phyloP scores from a whole-genome alignment of 2,113 vertebrate genomes.

The Notothenia coriiceps region DNA sequence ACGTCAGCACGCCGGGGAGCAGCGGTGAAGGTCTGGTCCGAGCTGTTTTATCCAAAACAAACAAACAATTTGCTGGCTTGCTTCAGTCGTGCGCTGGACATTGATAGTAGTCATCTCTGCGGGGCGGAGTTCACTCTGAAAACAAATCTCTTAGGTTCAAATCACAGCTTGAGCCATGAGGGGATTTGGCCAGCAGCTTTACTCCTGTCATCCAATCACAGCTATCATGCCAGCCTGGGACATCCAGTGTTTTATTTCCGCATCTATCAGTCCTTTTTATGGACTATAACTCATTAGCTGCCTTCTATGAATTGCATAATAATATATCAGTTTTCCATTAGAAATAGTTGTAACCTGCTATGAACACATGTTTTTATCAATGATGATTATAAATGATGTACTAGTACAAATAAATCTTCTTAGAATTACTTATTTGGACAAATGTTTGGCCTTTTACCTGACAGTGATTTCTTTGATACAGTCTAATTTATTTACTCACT shows the following conservation, averaged over 20 bases:
- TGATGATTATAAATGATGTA: too few relatives aligned
- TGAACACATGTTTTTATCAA: background rate
- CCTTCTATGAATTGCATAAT: conserved; percentile 35
- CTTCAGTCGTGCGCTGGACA: conserved; percentile 19
- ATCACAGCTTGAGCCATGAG: conserved; percentile 71
- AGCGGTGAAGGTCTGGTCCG: conserved; percentile 5
- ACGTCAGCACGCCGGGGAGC: conserved; percentile 21
- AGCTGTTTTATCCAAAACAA: conserved; percentile 23
- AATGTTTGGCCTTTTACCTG: background rate
- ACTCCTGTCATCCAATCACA: conserved; percentile 75
- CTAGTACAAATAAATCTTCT: too few relatives aligned
- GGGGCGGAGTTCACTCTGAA: conserved; percentile 53
- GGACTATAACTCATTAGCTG: conserved; percentile 12
- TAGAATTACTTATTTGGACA: too few relatives aligned
- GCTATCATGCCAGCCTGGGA: conserved; percentile 7
- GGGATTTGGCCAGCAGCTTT: conserved; percentile 79
- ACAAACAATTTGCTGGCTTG: background rate
- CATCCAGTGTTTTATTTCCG: conserved; percentile 53
- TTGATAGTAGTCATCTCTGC: conserved; percentile 42
- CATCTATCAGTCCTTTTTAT: conserved; percentile 28
- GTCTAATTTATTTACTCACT: background rate
- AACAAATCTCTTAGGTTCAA: conserved; percentile 69
- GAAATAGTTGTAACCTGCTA: background rate
- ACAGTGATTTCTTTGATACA: too few relatives aligned
- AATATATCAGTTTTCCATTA: background rate